Percentiles rank a stretch among this genome's conserved stretches.
These are phyloP conservation scores for Psittacula echo DNA, from an alignment of 2,797 vertebrate species.

Conservation along the genomic window DNA sequence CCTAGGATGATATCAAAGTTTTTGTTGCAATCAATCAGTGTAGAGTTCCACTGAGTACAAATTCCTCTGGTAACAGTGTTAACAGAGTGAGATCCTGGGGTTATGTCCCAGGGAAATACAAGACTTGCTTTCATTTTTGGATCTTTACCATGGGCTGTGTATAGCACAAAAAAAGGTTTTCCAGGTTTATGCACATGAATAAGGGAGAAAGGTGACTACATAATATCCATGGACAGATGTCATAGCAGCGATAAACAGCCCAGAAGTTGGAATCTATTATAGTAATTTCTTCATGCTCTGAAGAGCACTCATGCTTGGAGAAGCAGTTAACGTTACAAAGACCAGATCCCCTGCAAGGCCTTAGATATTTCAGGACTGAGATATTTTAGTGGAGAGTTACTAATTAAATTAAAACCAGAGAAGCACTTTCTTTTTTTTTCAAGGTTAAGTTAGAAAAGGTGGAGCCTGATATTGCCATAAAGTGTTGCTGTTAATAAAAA, in stretches of 20 bases:
- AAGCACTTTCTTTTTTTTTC: conserved; percentile 22
- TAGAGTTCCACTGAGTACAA: background rate
- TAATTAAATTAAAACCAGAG: conserved; percentile 12
- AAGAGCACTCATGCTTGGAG: background rate
- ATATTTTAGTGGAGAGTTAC: background rate
- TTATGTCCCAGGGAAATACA: background rate
- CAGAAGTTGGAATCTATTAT: background rate
- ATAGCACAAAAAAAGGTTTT: background rate
- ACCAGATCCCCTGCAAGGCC: background rate
- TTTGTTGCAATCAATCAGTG: background rate
- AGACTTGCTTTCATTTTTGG: background rate
- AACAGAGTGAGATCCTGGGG: background rate
- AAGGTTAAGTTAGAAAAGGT: background rate
- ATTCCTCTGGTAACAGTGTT: background rate
- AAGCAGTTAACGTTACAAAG: background rate
- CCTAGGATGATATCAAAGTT: background rate
- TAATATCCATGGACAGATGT: background rate
- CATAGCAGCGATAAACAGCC: background rate
- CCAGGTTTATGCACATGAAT: background rate
- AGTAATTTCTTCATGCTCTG: background rate
- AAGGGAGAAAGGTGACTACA: background rate
- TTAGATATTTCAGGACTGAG: background rate
- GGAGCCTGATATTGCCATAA: background rate
- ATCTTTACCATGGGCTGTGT: background rate
- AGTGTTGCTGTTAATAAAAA: background rate